A percentile compares a stretch with the other conserved stretches of the same genome.
Evolutionary conservation across 2,113 vertebrate species (phyloP).

Genomic region (Xiphorhynchus elegans): DNA sequence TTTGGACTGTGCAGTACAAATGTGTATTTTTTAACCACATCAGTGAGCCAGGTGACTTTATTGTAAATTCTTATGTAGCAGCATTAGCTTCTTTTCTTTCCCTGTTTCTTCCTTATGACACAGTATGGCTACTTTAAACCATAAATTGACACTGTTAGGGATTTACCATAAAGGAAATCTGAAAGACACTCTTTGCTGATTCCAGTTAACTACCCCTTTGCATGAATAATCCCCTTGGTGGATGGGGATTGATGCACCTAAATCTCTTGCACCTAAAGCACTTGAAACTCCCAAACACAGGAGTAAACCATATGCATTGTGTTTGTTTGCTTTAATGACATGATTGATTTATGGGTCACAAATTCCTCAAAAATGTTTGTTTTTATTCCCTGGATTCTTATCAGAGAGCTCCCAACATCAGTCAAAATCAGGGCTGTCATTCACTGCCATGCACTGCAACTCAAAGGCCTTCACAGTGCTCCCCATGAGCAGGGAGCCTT

Average conservation of each 20-base stretch:
- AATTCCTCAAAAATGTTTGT: conserved; percentile 11
- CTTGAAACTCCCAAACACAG: neutral
- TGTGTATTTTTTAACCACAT: neutral
- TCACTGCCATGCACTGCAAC: neutral
- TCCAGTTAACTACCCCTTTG: neutral
- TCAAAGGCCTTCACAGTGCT: neutral
- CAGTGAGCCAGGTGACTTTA: neutral
- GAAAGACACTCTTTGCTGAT: neutral
- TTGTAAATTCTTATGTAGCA: neutral
- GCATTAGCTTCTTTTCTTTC: neutral
- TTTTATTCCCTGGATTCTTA: conserved; percentile 12
- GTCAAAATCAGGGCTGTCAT: conserved; percentile 24
- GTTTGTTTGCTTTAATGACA: conserved; percentile 25
- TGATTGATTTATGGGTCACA: conserved; percentile 17
- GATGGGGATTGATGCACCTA: neutral
- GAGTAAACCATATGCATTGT: neutral
- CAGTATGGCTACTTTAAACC: neutral
- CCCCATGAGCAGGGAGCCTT: neutral
- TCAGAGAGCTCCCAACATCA: conserved; percentile 28
- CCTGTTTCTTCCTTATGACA: neutral
- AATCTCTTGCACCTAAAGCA: neutral
- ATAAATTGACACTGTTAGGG: neutral
- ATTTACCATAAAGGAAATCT: neutral
- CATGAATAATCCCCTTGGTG: neutral
- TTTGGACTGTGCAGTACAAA: neutral